phyloP scores from a whole-genome alignment of 2,888 invertebrate species.

The Idaea straminata region DNA sequence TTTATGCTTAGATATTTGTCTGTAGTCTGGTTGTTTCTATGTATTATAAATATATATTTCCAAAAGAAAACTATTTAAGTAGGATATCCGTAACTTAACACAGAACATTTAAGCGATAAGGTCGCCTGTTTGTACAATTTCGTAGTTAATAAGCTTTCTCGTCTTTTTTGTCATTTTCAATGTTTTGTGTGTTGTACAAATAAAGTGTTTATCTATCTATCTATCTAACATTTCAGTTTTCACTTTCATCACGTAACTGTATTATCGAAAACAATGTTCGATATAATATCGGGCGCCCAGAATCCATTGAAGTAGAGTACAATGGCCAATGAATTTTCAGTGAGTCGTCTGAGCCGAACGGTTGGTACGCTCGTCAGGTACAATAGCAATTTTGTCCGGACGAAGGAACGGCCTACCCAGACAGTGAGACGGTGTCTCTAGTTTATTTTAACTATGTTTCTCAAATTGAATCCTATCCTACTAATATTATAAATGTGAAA shows the following conservation, averaged over 20 bases:
- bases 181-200: no score
- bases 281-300: not conserved
- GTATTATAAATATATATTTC: no score
- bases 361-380: slow-evolving; percentile 56
- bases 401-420: slow-evolving; percentile 33
- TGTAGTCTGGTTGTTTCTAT: no score
- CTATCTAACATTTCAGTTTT: not conserved
- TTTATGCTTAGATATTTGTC: no score
- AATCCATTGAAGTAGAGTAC: slow-evolving; percentile 5
- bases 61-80: no score
- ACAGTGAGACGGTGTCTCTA: not conserved
- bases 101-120: no score
- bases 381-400: slow-evolving; percentile 53
- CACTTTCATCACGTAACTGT: not conserved
- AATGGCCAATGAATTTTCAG: slow-evolving; percentile 29
- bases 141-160: no score
- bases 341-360: slow-evolving; percentile 31
- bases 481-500: no score
- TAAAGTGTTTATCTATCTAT: no score
- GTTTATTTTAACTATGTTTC: not conserved
- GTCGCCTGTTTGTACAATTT: no score
- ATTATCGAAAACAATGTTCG: slow-evolving; percentile 2
- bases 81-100: no score
- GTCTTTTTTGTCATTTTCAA: no score
- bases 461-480: not conserved